Evolutionary conservation across 2,888 invertebrate species (phyloP).

Genomic region (Copidosoma aretas): DNA sequence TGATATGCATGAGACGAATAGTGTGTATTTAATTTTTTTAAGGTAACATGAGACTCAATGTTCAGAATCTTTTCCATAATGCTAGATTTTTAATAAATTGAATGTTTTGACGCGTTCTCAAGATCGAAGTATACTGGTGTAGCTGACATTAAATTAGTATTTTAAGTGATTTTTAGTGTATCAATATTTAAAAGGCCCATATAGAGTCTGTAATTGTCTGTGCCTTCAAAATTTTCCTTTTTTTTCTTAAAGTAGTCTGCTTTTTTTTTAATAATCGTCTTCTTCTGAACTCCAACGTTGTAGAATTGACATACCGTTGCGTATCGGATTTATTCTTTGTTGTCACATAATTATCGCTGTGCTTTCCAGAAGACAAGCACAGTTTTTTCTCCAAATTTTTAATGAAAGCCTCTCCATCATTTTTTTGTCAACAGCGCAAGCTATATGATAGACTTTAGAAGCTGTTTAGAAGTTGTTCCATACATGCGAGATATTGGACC

Average conservation of each 20-base stretch:
- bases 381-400: constrained; percentile 1
- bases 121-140: too few species aligned
- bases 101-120: too few species aligned
- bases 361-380: constrained; percentile 22
- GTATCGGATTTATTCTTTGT: not conserved
- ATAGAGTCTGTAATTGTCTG: too few species aligned
- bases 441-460: constrained; percentile 17
- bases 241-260: constrained; percentile 35
- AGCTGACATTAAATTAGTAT: too few species aligned
- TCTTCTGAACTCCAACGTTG: constrained; percentile 4
- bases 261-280: constrained; percentile 30
- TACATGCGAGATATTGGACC: constrained; percentile 31
- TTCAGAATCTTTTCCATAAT: too few species aligned
- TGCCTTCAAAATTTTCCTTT: too few species aligned
- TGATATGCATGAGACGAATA: too few species aligned
- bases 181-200: too few species aligned
- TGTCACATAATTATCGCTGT: constrained; percentile 4
- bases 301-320: constrained; percentile 19
- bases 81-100: too few species aligned
- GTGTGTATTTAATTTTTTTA: too few species aligned
- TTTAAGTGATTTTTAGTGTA: too few species aligned
- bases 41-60: too few species aligned
- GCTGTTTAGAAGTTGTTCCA: constrained; percentile 8
- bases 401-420: constrained; percentile 24
- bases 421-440: constrained; percentile 28